These are phyloP conservation scores for Sebastes steindachneri DNA, from an alignment of 2,797 vertebrate genomes.

Conservation along the genomic window DNA sequence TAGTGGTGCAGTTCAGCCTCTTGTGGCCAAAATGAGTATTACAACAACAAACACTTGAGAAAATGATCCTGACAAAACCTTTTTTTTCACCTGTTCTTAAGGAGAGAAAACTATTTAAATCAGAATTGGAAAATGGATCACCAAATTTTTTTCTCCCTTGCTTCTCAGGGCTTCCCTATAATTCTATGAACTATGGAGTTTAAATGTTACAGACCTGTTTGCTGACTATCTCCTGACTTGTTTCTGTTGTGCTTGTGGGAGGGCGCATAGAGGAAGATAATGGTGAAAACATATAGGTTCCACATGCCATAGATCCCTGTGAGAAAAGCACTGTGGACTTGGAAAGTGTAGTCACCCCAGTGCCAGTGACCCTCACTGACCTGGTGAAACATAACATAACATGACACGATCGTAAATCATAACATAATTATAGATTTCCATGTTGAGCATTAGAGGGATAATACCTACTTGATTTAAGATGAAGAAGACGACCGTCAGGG, in stretches of 20 bases:
- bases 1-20: not conserved
- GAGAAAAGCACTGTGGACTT: conserved; percentile 93
- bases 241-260: conserved; percentile 84
- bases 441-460: not conserved
- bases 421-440: not conserved
- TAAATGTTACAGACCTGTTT: conserved; percentile 22
- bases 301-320: conserved; percentile 94
- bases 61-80: too few relatives aligned
- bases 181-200: not conserved
- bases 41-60: not conserved
- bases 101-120: too few relatives aligned
- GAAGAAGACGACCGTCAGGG: conserved; percentile 84
- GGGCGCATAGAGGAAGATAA: conserved; percentile 92
- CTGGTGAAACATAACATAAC: conserved; percentile 2
- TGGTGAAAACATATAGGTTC: conserved; percentile 92
- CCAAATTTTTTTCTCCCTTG: too few relatives aligned
- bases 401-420: not conserved
- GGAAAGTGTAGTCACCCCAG: conserved; percentile 87
- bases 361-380: conserved; percentile 73
- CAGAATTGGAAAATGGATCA: too few relatives aligned
- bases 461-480: conserved; percentile 50
- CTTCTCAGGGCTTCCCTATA: too few relatives aligned
- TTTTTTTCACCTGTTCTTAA: too few relatives aligned
- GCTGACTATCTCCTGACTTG: conserved; percentile 1
- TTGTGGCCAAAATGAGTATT: not conserved